Conservation (phyloP, 2,888 invertebrate genomes). For the Mythimna loreyi region DNA sequence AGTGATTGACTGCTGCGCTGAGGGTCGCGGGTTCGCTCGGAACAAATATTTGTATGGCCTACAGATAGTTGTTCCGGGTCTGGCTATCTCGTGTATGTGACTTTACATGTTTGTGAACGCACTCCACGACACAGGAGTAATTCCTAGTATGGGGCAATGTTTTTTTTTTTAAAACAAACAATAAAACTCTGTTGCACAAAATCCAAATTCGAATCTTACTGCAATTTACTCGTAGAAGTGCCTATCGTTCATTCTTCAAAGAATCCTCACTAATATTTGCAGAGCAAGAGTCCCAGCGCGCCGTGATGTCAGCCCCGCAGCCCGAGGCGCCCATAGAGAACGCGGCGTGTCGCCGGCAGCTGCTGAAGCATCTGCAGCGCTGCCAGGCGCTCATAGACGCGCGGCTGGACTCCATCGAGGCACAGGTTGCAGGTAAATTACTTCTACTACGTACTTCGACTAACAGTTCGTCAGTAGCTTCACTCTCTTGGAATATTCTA, state of each 20-base stretch:
- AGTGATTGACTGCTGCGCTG: too few species aligned
- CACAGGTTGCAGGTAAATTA: slow-evolving; percentile 92
- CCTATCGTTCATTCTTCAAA: neutral
- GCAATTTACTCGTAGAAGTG: too few species aligned
- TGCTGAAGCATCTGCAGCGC: slow-evolving; percentile 94
- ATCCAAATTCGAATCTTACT: too few species aligned
- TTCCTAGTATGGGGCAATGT: too few species aligned
- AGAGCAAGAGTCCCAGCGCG: slow-evolving; percentile 63
- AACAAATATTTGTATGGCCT: too few species aligned
- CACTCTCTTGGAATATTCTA: neutral
- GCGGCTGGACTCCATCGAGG: slow-evolving; percentile 94
- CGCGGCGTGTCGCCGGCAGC: slow-evolving; percentile 93
- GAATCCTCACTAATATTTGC: neutral
- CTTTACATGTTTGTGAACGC: too few species aligned
- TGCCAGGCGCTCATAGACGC: slow-evolving; percentile 94
- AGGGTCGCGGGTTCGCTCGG: too few species aligned
- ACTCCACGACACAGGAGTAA: too few species aligned
- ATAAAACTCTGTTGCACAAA: too few species aligned
- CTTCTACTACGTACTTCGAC: neutral
- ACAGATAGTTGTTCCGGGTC: too few species aligned
- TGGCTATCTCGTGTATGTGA: too few species aligned
- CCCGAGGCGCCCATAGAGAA: slow-evolving; percentile 96
- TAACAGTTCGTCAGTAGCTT: neutral
- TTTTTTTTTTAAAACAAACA: too few species aligned
- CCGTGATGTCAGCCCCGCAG: slow-evolving; percentile 90